Evolutionary conservation across 2,888 invertebrate genomes (phyloP), one percentile per base, ranked within the genome.

Genomic region (Alentia gelatinosa): DNA sequence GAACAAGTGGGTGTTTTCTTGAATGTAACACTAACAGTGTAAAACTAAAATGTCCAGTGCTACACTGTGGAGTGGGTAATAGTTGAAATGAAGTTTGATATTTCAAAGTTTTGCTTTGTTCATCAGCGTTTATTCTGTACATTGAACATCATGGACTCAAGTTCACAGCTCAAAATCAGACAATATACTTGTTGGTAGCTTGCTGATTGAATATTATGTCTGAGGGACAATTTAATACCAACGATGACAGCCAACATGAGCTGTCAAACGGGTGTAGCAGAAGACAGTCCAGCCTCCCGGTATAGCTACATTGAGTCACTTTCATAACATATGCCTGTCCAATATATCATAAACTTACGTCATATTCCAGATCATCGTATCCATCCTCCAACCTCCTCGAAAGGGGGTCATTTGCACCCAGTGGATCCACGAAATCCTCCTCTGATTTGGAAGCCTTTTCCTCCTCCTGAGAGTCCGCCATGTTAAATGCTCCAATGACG

Each of bases 371-470:
- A 26, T 91, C 92, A 86, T 92, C 91, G 30, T 90, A 90, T 83
- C 92, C 92, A 35, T 90, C 91, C 12, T 92, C 91, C 37, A 89
- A 39, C 90, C 40, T 91, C n/a, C 37, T 42, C 1, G 84, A 37
- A 7, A 92, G 63, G 19, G 92, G 91, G 47, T 92, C 91, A 35
- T 88, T 92, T 19, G 88, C 92, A 3, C 92, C 92, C 7, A 92
- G 90, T 19, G 92, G 92, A 63, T 92, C 92, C 83, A 92, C 86
- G 89, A 92, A 92, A 92, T 92, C 91, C n/a, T 88, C 89, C 35
- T 89, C 79, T 26, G 83, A 79, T 75, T 90, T 79, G n/a, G 47
- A 83, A 79, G 42, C 23, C 79, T 79, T 50, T 23, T 68, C 75
- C 23, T 90, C 90, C 39, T 68, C 47, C 83, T 50, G 75, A 63